Conservation (phyloP, 2,888 invertebrate species). For the Amorpha juglandis region DNA sequence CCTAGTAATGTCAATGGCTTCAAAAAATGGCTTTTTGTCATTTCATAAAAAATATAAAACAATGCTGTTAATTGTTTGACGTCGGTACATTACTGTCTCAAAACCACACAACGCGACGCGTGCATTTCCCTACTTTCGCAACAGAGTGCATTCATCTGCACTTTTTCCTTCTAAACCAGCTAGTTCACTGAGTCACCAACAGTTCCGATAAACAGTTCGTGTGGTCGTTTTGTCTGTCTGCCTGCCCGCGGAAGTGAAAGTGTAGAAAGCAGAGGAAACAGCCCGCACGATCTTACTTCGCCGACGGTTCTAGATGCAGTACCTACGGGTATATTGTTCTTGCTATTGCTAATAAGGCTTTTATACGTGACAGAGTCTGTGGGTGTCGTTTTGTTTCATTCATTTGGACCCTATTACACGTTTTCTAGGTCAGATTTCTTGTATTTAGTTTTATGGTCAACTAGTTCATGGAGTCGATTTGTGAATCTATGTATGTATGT, state of each 20-base stretch:
- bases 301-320: conserved; percentile 54
- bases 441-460: conserved; percentile 2
- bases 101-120: background rate
- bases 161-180: conserved; percentile 41
- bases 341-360: background rate
- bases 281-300: conserved; percentile 51
- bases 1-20: no score
- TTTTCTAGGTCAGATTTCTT: conserved; percentile 25
- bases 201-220: conserved; percentile 54
- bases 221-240: conserved; percentile 61
- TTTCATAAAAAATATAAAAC: background rate
- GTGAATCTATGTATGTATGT: no score
- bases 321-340: conserved; percentile 44
- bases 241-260: conserved; percentile 66
- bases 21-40: no score
- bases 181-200: conserved; percentile 54
- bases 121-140: conserved; percentile 24
- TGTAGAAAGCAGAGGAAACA: conserved; percentile 69
- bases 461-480: background rate
- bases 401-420: conserved; percentile 11
- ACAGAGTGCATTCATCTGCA: conserved; percentile 30
- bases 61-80: background rate
- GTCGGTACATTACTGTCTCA: background rate
- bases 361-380: conserved; percentile 1
- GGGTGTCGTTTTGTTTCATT: conserved; percentile 7